These are phyloP conservation scores for Platalea minor DNA, from an alignment of 2,797 vertebrate species.

Conservation along the genomic window DNA sequence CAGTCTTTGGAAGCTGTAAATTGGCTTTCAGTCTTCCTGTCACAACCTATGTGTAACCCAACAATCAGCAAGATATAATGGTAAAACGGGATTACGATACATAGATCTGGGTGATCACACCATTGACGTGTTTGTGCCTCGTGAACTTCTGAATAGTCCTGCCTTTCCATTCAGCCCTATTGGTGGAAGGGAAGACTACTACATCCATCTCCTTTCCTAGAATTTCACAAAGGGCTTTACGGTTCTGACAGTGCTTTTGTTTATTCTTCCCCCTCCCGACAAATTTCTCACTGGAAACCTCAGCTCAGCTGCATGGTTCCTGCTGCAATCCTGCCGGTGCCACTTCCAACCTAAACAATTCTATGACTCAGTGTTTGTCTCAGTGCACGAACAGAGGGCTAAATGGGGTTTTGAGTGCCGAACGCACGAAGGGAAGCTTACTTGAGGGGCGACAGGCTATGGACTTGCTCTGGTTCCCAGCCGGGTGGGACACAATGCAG, in stretches of 20 bases:
- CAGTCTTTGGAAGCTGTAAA: background rate
- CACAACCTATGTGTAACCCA: background rate
- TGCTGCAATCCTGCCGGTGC: background rate
- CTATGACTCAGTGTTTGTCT: background rate
- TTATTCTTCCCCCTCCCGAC: background rate
- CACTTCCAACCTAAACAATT: background rate
- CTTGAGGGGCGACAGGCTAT: background rate
- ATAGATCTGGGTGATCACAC: background rate
- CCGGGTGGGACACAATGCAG: constrained; percentile 62
- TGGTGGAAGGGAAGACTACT: background rate
- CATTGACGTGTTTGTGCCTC: background rate
- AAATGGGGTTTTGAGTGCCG: rapidly evolving
- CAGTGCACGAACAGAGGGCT: background rate
- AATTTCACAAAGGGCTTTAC: background rate
- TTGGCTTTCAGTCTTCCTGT: background rate
- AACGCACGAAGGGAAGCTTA: background rate
- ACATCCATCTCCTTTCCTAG: background rate
- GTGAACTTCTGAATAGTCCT: background rate
- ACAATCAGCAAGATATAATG: background rate
- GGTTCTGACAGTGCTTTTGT: background rate
- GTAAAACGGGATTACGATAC: background rate
- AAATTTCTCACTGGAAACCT: background rate
- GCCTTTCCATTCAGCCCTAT: background rate
- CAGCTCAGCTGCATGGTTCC: background rate
- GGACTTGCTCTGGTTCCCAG: background rate